These are phyloP conservation scores for Python bivittatus DNA, from an alignment of 2,113 vertebrate genomes.

Conservation along the genomic window DNA sequence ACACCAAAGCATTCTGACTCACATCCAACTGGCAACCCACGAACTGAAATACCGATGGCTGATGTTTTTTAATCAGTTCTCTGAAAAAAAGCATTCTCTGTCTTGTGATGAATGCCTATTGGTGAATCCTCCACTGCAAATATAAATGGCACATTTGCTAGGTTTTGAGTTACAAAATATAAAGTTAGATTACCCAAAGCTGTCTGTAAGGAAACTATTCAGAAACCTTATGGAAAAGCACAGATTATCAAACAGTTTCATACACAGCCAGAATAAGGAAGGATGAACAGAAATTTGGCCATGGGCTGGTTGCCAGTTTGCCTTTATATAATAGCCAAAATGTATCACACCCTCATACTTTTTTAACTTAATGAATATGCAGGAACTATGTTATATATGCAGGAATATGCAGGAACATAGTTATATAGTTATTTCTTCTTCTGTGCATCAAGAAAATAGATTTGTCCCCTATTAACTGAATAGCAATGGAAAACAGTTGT, in stretches of 20 bases:
- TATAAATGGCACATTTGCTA: background rate
- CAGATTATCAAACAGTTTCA: background rate
- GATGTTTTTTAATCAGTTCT: background rate
- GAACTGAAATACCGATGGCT: constrained; percentile 1
- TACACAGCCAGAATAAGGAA: background rate
- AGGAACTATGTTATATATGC: background rate
- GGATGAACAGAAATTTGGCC: background rate
- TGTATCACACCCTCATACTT: background rate
- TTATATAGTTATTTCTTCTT: too few species aligned
- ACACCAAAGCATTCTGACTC: constrained; percentile 18
- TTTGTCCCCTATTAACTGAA: background rate
- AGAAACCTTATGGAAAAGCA: background rate
- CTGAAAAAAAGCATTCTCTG: background rate
- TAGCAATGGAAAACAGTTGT: background rate
- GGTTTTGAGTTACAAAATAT: background rate
- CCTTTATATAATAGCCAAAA: background rate
- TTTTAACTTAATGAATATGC: background rate
- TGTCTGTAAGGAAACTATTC: background rate
- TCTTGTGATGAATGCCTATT: background rate
- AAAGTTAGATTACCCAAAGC: background rate
- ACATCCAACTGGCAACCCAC: constrained; percentile 16
- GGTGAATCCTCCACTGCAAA: background rate
- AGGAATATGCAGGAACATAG: background rate
- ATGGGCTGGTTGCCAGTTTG: background rate
- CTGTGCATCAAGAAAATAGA: background rate